Conservation (phyloP, 2,113 vertebrate genomes). For the Microtus pennsylvanicus region DNA sequence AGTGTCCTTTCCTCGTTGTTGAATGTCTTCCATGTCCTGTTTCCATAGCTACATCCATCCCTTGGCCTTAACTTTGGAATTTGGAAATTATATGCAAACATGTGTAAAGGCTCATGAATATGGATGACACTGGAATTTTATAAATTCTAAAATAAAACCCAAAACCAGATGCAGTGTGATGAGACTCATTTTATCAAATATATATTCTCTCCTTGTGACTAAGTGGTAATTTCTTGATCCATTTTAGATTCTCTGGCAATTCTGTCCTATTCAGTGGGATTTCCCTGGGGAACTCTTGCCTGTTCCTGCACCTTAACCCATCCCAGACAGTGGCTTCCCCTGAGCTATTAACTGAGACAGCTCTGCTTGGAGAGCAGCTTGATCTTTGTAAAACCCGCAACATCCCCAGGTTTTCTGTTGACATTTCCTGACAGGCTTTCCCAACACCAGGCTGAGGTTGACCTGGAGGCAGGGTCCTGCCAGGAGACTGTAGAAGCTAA, state of each 20-base stretch:
- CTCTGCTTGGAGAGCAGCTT: background rate
- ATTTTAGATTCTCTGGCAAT: background rate
- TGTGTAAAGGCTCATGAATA: conserved; percentile 91
- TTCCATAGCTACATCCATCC: conserved; percentile 93
- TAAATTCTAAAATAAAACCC: conserved; percentile 96
- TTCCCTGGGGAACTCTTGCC: background rate
- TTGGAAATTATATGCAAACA: conserved; percentile 96
- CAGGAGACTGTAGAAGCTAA: rapidly evolving
- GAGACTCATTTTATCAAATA: conserved; percentile 51
- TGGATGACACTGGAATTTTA: conserved; percentile 98
- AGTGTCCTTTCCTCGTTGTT: conserved; percentile 85
- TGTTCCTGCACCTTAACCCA: rapidly evolving
- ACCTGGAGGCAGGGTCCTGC: too few species aligned
- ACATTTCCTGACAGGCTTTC: too few species aligned
- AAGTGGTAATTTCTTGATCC: background rate
- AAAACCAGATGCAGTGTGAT: conserved; percentile 77
- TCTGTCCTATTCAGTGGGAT: background rate
- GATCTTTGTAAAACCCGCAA: background rate
- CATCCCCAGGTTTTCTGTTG: background rate
- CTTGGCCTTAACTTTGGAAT: conserved; percentile 96
- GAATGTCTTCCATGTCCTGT: conserved; percentile 93
- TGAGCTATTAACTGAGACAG: background rate
- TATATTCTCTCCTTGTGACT: background rate
- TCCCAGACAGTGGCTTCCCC: background rate
- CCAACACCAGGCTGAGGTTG: background rate